Conservation (phyloP, 92 coral and sea anemone species). For the Palythoa grandis region DNA sequence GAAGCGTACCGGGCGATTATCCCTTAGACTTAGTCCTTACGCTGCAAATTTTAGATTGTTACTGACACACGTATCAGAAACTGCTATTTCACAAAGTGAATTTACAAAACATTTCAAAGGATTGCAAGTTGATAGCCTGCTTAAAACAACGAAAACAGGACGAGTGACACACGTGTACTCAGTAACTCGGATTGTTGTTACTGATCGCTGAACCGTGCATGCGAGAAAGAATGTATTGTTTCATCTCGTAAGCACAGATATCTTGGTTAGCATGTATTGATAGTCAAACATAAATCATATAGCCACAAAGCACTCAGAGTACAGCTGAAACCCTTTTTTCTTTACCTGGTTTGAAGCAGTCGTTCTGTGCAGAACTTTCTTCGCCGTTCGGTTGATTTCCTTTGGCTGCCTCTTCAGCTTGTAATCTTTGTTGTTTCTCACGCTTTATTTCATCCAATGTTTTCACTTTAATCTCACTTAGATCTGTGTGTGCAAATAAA, state of each 20-base stretch:
- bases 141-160: not conserved
- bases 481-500: not conserved
- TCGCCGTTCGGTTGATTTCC: slow-evolving; percentile 19
- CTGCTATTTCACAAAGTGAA: too few species aligned
- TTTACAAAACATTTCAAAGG: not conserved
- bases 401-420: not conserved
- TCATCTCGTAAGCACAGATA: not conserved
- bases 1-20: too few species aligned
- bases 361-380: not conserved
- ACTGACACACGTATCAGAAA: too few species aligned
- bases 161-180: not conserved
- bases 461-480: slow-evolving; percentile 65
- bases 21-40: too few species aligned
- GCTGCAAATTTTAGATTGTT: too few species aligned
- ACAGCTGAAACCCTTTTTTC: not conserved
- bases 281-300: not conserved
- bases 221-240: not conserved
- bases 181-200: not conserved
- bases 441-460: slow-evolving; percentile 76
- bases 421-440: slow-evolving; percentile 46
- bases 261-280: not conserved
- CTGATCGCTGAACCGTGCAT: not conserved
- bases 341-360: not conserved
- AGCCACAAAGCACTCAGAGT: not conserved
- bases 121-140: not conserved